phyloP scores from a whole-genome alignment of 64 coral and sea anemone species.

The Stylophora pistillata region DNA sequence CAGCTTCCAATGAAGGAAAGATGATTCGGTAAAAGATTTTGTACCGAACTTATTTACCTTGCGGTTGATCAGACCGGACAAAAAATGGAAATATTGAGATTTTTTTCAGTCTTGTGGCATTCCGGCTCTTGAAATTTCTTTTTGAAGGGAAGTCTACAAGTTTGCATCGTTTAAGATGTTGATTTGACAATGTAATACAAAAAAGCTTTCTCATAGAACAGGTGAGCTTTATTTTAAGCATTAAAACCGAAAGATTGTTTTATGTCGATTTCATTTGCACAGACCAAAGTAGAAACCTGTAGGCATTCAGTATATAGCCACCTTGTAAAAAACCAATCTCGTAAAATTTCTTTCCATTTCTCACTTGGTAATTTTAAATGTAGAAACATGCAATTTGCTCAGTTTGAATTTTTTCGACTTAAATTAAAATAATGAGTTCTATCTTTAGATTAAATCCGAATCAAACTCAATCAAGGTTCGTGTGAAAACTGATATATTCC shows the following conservation, averaged over 20 bases:
- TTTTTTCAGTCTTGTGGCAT: neutral
- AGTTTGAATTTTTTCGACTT: too few species aligned
- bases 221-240: neutral
- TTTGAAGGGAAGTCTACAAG: neutral
- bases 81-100: constrained; percentile 37
- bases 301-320: neutral
- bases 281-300: neutral
- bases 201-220: neutral
- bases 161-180: constrained; percentile 20
- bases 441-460: too few species aligned
- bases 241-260: neutral
- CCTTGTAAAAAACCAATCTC: too few species aligned
- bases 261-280: neutral
- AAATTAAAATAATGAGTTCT: too few species aligned
- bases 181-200: constrained; percentile 7
- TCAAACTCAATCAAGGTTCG: too few species aligned
- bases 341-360: too few species aligned
- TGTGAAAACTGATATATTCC: too few species aligned
- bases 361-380: too few species aligned
- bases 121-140: constrained; percentile 11
- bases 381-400: too few species aligned
- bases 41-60: constrained; percentile 20
- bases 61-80: constrained; percentile 33
- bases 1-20: neutral
- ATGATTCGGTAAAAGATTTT: neutral